A percentile compares a stretch with the other conserved stretches of the same genome.
phyloP scores from a whole-genome alignment of 2,113 vertebrate species.

The Cololabis saira region DNA sequence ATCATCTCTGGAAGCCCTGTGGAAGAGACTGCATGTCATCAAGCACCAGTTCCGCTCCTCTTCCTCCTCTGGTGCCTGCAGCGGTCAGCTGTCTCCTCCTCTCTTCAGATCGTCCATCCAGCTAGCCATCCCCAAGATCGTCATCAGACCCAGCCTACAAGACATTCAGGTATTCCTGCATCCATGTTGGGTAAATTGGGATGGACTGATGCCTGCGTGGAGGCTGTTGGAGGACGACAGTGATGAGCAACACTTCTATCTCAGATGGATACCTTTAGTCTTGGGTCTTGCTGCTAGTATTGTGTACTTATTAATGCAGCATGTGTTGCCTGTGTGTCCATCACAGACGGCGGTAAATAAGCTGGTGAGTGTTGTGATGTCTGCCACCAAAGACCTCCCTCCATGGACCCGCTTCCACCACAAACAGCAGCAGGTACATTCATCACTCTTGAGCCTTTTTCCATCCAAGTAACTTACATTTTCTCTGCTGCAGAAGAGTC shows the following conservation, averaged over 20 bases:
- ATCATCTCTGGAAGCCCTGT: conserved; percentile 82
- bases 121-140: conserved; percentile 84
- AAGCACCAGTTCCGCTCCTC: conserved; percentile 54
- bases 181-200: no score
- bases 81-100: conserved; percentile 56
- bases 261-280: no score
- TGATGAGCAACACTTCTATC: no score
- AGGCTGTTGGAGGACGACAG: no score
- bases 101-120: conserved; percentile 83
- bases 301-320: not conserved
- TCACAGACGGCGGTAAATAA: conserved; percentile 82
- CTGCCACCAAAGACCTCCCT: conserved; percentile 80
- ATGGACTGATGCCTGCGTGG: no score
- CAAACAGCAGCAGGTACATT: conserved; percentile 66
- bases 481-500: no score
- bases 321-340: not conserved
- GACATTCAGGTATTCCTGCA: conserved; percentile 82
- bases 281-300: not conserved
- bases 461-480: no score
- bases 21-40: conserved; percentile 66
- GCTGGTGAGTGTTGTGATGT: conserved; percentile 77
- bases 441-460: no score
- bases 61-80: conserved; percentile 12
- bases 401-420: conserved; percentile 84
- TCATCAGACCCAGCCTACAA: conserved; percentile 84